A percentile compares a stretch with the other conserved stretches of the same genome.
Evolutionary conservation across 2,888 invertebrate species (phyloP).

Genomic region (Apotomis turbidana): DNA sequence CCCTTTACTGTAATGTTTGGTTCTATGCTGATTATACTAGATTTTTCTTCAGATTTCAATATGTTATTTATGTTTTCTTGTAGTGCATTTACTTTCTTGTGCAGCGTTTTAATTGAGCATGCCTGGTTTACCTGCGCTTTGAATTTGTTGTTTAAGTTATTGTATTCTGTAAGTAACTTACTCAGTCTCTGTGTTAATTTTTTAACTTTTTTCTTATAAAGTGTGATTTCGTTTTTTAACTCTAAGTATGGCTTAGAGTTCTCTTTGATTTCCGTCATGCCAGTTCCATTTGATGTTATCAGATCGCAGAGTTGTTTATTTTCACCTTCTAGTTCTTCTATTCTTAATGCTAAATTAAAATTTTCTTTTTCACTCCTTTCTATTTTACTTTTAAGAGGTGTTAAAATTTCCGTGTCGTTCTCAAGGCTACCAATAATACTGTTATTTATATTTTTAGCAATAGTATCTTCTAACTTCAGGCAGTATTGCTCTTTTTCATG

Average conservation of each 20-base stretch:
- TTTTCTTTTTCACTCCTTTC: constrained; percentile 2
- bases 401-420: background rate
- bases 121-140: background rate
- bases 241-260: background rate
- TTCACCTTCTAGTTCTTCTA: background rate
- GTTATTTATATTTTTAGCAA: background rate
- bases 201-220: background rate
- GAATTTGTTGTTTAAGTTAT: background rate
- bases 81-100: constrained; percentile 1
- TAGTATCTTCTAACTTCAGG: background rate
- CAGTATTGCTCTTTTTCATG: constrained; percentile 1
- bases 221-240: background rate
- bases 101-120: background rate
- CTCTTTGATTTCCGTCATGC: background rate
- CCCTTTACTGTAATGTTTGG: background rate
- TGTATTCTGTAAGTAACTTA: constrained; percentile 2
- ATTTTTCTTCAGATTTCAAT: background rate
- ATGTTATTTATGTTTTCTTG: background rate
- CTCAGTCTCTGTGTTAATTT: background rate
- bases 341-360: constrained; percentile 2
- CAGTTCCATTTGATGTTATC: background rate
- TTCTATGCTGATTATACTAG: background rate
- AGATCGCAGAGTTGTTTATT: constrained; percentile 1
- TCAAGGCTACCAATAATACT: background rate
- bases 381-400: constrained; percentile 8